Conservation (phyloP, 2,797 vertebrate genomes). For the Numenius phaeopus region DNA sequence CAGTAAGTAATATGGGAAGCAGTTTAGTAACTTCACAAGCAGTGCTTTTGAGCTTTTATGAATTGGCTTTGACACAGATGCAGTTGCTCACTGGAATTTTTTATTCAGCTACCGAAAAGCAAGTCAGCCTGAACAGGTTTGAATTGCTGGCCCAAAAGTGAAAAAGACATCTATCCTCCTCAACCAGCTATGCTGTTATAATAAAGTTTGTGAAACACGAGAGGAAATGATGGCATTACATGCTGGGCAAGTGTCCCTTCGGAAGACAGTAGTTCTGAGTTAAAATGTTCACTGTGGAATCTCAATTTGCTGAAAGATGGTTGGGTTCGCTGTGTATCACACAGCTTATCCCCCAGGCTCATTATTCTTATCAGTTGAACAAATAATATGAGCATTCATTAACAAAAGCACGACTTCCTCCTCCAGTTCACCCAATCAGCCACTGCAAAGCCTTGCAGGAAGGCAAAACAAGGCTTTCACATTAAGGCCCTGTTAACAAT, state of each 20-base stretch:
- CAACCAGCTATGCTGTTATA: not conserved
- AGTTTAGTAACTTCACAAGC: not conserved
- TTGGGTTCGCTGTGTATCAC: not conserved
- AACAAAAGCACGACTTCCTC: not conserved
- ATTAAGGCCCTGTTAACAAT: not conserved
- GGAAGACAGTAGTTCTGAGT: not conserved
- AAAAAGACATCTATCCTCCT: not conserved
- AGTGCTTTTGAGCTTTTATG: not conserved
- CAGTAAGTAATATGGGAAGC: not conserved
- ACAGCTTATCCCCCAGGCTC: not conserved
- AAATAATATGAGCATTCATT: not conserved
- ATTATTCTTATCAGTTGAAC: not conserved
- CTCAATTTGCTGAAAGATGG: not conserved
- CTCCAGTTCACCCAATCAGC: not conserved
- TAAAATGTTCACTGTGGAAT: not conserved
- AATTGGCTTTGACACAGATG: not conserved
- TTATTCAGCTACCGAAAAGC: not conserved
- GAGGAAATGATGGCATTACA: not conserved
- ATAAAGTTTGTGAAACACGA: not conserved
- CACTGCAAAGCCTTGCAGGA: not conserved
- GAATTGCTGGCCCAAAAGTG: not conserved
- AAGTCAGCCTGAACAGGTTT: not conserved
- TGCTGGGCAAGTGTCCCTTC: not conserved
- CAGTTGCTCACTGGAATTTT: not conserved
- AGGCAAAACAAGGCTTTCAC: not conserved